A percentile compares a stretch with the other conserved stretches of the same genome.
Evolutionary conservation across 2,888 invertebrate species (phyloP).

Genomic region (Amorpha juglandis): DNA sequence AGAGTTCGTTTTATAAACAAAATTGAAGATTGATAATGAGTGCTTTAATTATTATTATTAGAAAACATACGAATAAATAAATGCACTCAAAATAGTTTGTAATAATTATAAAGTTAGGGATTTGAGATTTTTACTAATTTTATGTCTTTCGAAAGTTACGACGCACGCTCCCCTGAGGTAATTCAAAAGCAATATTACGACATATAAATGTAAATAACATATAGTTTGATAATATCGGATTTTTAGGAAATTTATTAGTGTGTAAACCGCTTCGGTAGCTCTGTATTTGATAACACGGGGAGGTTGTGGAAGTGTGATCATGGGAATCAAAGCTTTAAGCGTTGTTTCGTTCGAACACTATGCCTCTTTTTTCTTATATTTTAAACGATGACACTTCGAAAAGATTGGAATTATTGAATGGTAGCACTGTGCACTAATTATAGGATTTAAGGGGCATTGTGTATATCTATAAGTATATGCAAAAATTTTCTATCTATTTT

Average conservation of each 20-base stretch:
- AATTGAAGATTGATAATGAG: slow-evolving; percentile 76
- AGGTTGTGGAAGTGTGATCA: slow-evolving; percentile 74
- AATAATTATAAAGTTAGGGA: slow-evolving; percentile 73
- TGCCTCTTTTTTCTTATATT: slow-evolving; percentile 50
- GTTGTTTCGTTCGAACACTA: slow-evolving; percentile 67
- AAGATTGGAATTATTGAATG: background rate
- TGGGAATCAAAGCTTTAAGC: slow-evolving; percentile 84
- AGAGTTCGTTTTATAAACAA: slow-evolving; percentile 75
- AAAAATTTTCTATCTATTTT: slow-evolving; percentile 76
- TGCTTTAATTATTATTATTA: slow-evolving; percentile 79
- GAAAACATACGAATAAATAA: slow-evolving; percentile 65
- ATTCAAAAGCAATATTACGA: slow-evolving; percentile 84
- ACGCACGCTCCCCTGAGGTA: slow-evolving; percentile 82
- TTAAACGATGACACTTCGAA: too few species aligned
- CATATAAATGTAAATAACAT: slow-evolving; percentile 82
- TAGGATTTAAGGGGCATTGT: slow-evolving; percentile 60
- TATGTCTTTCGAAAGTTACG: slow-evolving; percentile 70
- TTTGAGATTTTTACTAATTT: slow-evolving; percentile 80
- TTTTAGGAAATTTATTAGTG: slow-evolving; percentile 82
- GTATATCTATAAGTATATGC: slow-evolving; percentile 58
- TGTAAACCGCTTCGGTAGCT: slow-evolving; percentile 78
- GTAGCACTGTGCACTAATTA: background rate
- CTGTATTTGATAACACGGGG: slow-evolving; percentile 67
- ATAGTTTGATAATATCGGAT: slow-evolving; percentile 83
- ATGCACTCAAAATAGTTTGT: slow-evolving; percentile 77